phyloP scores from a whole-genome alignment of 2,888 invertebrate species.

The Ditula angustiorana region DNA sequence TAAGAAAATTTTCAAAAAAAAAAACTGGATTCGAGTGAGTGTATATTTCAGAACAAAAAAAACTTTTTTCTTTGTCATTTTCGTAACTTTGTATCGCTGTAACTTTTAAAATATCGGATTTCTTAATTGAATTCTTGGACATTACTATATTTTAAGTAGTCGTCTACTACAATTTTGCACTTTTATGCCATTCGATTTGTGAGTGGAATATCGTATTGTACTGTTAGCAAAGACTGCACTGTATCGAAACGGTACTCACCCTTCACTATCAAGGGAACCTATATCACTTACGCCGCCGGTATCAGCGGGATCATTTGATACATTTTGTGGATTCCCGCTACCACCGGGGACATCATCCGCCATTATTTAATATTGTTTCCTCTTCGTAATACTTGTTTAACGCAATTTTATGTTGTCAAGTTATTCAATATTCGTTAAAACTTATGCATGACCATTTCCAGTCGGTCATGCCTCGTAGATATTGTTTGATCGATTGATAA shows the following conservation, averaged over 20 bases:
- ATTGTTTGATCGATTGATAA: conserved; percentile 6
- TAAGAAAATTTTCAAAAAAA: too few species aligned
- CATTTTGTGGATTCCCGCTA: not conserved
- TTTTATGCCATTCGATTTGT: too few species aligned
- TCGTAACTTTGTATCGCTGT: too few species aligned
- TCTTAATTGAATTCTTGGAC: too few species aligned
- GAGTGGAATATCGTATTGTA: too few species aligned
- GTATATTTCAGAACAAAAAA: too few species aligned
- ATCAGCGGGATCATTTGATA: conserved; percentile 1
- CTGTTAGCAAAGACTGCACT: conserved; percentile 4
- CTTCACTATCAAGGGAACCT: not conserved
- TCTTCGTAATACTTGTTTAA: not conserved
- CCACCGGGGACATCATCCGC: not conserved
- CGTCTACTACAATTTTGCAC: too few species aligned
- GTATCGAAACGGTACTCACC: not conserved
- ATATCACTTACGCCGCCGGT: not conserved
- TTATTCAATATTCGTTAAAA: not conserved
- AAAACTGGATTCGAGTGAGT: too few species aligned
- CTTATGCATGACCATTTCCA: not conserved
- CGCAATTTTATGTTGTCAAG: too few species aligned
- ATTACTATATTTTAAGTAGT: too few species aligned
- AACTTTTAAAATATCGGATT: too few species aligned
- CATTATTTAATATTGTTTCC: not conserved
- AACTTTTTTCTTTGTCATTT: too few species aligned
- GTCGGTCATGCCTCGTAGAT: not conserved